phyloP scores from a whole-genome alignment of 2,888 invertebrate species.

The Tiphia femorata region DNA sequence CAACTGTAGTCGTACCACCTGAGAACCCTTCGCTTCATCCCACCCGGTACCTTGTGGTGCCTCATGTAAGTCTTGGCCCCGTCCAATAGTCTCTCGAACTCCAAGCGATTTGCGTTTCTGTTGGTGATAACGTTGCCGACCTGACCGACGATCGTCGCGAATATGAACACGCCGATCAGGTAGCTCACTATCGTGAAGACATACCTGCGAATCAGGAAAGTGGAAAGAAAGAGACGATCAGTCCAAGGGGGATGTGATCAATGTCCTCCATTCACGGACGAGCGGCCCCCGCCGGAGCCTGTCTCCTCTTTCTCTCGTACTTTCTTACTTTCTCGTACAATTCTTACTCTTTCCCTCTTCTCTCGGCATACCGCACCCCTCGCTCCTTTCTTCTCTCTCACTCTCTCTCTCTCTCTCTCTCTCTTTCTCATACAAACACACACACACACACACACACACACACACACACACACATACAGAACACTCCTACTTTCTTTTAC shows the following conservation, averaged over 20 bases:
- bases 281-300: slow-evolving; percentile 68
- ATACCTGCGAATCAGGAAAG: slow-evolving; percentile 76
- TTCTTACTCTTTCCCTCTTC: slow-evolving; percentile 16
- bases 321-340: slow-evolving; percentile 20
- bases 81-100: slow-evolving; percentile 94
- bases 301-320: slow-evolving; percentile 52
- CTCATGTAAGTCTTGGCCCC: slow-evolving; percentile 98
- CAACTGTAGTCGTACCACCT: slow-evolving; percentile 99
- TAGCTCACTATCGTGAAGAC: slow-evolving; percentile 97
- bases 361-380: slow-evolving; percentile 14
- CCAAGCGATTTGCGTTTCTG: slow-evolving; percentile 94
- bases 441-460: background rate
- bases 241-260: slow-evolving; percentile 50
- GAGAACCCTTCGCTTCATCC: slow-evolving; percentile 95
- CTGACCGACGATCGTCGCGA: slow-evolving; percentile 97
- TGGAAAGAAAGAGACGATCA: slow-evolving; percentile 48
- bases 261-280: slow-evolving; percentile 56
- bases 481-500: background rate
- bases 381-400: slow-evolving; percentile 5
- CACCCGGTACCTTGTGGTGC: slow-evolving; percentile 95
- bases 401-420: slow-evolving; percentile 11
- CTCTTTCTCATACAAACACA: background rate
- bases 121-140: slow-evolving; percentile 98
- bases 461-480: background rate
- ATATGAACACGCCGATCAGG: slow-evolving; percentile 97